Evolutionary conservation across 2,797 vertebrate species (phyloP).

Genomic region (Taeniopygia guttata): DNA sequence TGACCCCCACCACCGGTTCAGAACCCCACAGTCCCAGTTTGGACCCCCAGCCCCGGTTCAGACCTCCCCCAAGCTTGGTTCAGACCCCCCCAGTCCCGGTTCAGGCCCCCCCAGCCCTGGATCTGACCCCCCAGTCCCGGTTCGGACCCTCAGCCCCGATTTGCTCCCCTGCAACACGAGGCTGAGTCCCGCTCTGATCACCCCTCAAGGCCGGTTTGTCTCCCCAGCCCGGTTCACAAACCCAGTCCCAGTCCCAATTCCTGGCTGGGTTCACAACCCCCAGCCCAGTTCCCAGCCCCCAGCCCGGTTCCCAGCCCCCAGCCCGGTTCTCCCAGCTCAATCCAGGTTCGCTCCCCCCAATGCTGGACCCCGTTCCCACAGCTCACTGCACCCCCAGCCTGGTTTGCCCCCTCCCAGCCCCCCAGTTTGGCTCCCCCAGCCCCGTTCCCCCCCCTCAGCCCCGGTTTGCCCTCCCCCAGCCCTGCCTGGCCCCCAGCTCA

Average conservation of each 20-base stretch:
- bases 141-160: too few species aligned
- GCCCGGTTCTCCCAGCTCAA: not conserved
- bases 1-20: too few species aligned
- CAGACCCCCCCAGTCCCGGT: not conserved
- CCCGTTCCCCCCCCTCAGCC: not conserved
- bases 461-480: not conserved
- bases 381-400: not conserved
- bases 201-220: not conserved
- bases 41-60: too few species aligned
- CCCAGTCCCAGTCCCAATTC: too few species aligned
- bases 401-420: not conserved
- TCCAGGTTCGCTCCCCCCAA: not conserved
- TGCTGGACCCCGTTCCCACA: not conserved
- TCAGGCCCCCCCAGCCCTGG: too few species aligned
- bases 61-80: too few species aligned
- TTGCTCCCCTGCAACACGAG: too few species aligned
- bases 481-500: not conserved
- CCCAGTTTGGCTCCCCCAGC: not conserved
- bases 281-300: too few species aligned
- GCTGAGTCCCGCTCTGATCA: not conserved
- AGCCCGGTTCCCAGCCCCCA: fast-evolving
- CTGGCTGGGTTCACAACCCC: too few species aligned
- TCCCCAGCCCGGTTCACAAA: too few species aligned
- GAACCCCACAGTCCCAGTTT: too few species aligned
- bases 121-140: too few species aligned